These are phyloP conservation scores for Trachurus trachurus DNA, from an alignment of 2,797 vertebrate genomes.

Conservation along the genomic window DNA sequence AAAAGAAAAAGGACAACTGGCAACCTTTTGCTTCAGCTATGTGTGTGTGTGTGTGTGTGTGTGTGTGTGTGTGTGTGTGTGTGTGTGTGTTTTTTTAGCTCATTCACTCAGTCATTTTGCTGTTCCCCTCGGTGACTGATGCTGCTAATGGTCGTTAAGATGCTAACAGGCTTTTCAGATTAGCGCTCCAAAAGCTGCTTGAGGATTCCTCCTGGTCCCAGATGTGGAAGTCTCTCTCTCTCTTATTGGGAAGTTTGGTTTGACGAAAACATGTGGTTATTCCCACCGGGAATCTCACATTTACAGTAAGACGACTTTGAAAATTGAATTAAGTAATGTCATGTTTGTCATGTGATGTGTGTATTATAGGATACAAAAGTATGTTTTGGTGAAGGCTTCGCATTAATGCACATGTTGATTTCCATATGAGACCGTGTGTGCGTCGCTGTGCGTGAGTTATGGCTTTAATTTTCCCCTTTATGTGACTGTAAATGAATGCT, in stretches of 20 bases:
- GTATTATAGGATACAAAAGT: too few relatives aligned
- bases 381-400: too few relatives aligned
- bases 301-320: not conserved
- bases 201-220: conserved; percentile 22
- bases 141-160: conserved; percentile 44
- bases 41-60: not conserved
- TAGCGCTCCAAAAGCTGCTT: conserved; percentile 53
- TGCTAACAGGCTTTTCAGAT: conserved; percentile 62
- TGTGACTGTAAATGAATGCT: conserved; percentile 71
- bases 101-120: not conserved
- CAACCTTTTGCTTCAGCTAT: not conserved
- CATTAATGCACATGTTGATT: too few relatives aligned
- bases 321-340: not conserved
- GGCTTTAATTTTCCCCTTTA: conserved; percentile 80
- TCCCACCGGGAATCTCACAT: conserved; percentile 9
- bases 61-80: not conserved
- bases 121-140: conserved; percentile 33
- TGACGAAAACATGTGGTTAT: not conserved
- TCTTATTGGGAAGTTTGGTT: not conserved
- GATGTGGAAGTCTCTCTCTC: conserved; percentile 13
- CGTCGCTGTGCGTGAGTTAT: conserved; percentile 68
- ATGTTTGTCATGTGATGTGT: not conserved
- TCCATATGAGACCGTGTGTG: conserved; percentile 1
- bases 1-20: not conserved
- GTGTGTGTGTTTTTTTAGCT: not conserved